Percentiles rank a stretch among this genome's conserved stretches.
phyloP scores from a whole-genome alignment of 1,140 invertebrate species.

The Drosophila carrolli region DNA sequence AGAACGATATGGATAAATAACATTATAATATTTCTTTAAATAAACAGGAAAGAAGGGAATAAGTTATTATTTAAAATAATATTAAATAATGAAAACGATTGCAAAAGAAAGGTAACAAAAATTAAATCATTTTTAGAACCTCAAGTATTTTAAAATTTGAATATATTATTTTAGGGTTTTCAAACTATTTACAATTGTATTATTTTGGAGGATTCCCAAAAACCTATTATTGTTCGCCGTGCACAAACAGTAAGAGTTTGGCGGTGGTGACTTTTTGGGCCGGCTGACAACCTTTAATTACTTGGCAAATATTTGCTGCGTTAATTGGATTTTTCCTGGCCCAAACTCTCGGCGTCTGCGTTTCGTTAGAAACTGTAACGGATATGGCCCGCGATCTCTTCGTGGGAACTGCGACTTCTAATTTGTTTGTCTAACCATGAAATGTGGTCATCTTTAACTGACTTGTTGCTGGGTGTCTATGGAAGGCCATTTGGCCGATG shows the following conservation, averaged over 20 bases:
- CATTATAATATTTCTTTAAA: no score
- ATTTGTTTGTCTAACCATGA: slow-evolving; percentile 57
- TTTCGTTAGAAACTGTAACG: slow-evolving; percentile 55
- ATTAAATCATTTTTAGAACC: no score
- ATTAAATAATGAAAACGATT: no score
- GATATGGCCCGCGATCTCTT: slow-evolving; percentile 34
- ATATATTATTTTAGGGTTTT: no score
- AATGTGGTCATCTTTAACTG: slow-evolving; percentile 41
- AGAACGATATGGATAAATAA: no score
- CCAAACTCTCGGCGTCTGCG: slow-evolving; percentile 8
- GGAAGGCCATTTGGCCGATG: slow-evolving; percentile 20
- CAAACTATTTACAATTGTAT: no score
- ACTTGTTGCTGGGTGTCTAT: neutral
- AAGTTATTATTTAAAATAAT: no score
- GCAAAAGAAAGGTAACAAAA: no score
- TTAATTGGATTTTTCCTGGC: slow-evolving; percentile 66
- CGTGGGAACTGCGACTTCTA: slow-evolving; percentile 37
- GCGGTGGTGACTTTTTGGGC: slow-evolving; percentile 21
- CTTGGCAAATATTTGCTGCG: slow-evolving; percentile 76
- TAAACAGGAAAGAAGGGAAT: no score
- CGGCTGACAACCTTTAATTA: slow-evolving; percentile 69
- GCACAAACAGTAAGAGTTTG: slow-evolving; percentile 9
- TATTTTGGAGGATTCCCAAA: neutral
- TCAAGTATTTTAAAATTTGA: no score
- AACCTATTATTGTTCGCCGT: slow-evolving; percentile 1